Percentiles rank a stretch among this genome's conserved stretches.
Conservation (phyloP, 2,797 vertebrate genomes). For the Macroramphosus scolopax region DNA sequence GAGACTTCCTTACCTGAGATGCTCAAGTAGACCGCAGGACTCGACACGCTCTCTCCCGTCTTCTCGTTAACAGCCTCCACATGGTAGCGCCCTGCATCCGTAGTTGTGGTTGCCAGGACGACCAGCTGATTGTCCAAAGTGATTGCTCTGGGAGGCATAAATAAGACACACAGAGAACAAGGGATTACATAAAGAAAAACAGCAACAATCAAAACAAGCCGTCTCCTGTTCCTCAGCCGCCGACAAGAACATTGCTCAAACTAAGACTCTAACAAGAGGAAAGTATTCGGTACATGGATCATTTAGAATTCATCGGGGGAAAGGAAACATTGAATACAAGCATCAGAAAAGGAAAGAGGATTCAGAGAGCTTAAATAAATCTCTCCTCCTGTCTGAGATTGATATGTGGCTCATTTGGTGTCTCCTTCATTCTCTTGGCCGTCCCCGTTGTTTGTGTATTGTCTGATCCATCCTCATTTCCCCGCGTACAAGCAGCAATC, state of each 20-base stretch:
- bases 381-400: constrained; percentile 62
- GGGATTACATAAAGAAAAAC: constrained; percentile 26
- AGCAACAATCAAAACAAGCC: constrained; percentile 8
- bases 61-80: constrained; percentile 91
- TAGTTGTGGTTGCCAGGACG: constrained; percentile 86
- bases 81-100: constrained; percentile 88
- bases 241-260: constrained; percentile 21
- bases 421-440: constrained; percentile 43
- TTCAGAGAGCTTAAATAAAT: constrained; percentile 60
- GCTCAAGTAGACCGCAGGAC: constrained; percentile 78
- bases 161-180: constrained; percentile 27
- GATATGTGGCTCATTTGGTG: constrained; percentile 54
- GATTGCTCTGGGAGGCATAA: constrained; percentile 81
- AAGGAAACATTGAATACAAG: constrained; percentile 35
- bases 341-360: constrained; percentile 50
- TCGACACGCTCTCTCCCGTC: constrained; percentile 91
- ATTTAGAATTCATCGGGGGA: constrained; percentile 40
- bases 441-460: constrained; percentile 26
- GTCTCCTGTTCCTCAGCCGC: not conserved
- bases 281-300: constrained; percentile 46
- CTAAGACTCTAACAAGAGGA: constrained; percentile 38
- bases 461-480: constrained; percentile 47
- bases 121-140: constrained; percentile 93
- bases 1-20: constrained; percentile 83
- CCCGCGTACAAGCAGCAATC: constrained; percentile 29